Evolutionary conservation across 2,113 vertebrate species (phyloP).

Genomic region (Calyptommatus sinebrachiatus): DNA sequence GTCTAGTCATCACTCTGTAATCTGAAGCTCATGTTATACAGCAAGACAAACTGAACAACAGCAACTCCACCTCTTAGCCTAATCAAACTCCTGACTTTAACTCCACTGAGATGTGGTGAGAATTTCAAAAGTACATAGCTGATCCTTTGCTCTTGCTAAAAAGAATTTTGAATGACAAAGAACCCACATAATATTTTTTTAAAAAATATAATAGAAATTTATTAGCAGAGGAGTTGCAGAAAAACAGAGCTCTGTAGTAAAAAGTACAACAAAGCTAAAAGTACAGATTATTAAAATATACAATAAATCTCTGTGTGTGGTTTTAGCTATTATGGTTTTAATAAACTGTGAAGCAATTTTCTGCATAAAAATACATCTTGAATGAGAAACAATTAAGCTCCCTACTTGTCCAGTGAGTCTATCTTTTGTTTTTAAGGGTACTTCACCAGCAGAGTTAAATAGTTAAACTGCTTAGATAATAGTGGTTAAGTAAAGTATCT

Average conservation of each 20-base stretch:
- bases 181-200: slow-evolving; percentile 53
- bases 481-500: slow-evolving; percentile 36
- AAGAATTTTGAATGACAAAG: slow-evolving; percentile 56
- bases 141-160: slow-evolving; percentile 53
- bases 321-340: slow-evolving; percentile 17
- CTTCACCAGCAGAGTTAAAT: slow-evolving; percentile 50
- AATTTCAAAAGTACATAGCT: slow-evolving; percentile 24
- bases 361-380: neutral
- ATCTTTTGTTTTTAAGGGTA: slow-evolving; percentile 37
- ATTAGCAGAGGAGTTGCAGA: neutral
- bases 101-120: too few relatives aligned
- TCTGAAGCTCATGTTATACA: too few relatives aligned
- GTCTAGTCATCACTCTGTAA: too few relatives aligned
- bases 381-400: neutral
- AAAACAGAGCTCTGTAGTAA: slow-evolving; percentile 34
- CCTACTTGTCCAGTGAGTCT: slow-evolving; percentile 11
- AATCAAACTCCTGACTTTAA: too few relatives aligned
- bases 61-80: too few relatives aligned
- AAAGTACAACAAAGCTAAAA: neutral
- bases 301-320: neutral
- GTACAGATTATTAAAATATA: too few relatives aligned
- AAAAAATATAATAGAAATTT: slow-evolving; percentile 45
- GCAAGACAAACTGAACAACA: too few relatives aligned
- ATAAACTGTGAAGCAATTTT: slow-evolving; percentile 29
- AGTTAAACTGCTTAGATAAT: slow-evolving; percentile 28